phyloP scores from a whole-genome alignment of 2,888 invertebrate species.

The Tetragonula carbonaria region DNA sequence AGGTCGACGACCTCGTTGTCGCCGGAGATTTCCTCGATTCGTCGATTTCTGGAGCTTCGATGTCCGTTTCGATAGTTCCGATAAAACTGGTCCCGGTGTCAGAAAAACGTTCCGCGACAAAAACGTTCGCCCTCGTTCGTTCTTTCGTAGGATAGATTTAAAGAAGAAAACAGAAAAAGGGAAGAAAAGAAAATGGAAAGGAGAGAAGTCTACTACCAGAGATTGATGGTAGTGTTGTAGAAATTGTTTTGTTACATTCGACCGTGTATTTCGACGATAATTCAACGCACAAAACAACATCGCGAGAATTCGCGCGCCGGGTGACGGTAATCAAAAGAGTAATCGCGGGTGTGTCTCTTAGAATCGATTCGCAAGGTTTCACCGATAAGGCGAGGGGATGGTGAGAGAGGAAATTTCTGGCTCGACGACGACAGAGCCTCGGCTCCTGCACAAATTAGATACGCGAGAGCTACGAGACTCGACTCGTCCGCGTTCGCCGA shows the following conservation, averaged over 20 bases:
- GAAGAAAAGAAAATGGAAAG: neutral
- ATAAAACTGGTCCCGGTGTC: neutral
- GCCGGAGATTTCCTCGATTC: neutral
- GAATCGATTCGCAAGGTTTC: neutral
- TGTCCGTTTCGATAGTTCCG: neutral
- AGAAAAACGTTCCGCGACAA: neutral
- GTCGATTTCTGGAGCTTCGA: neutral
- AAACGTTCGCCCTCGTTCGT: neutral
- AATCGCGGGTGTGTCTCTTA: neutral
- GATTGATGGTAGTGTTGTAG: neutral
- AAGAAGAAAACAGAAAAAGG: neutral
- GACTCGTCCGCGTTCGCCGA: conserved; percentile 33
- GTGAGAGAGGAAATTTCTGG: neutral
- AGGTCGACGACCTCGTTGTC: neutral
- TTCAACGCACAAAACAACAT: conserved; percentile 21
- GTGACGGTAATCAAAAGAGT: neutral
- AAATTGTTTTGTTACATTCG: conserved; percentile 16
- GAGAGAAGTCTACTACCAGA: too few relatives aligned
- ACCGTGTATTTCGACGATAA: neutral
- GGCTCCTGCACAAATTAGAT: conserved; percentile 44
- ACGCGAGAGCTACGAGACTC: conserved; percentile 36
- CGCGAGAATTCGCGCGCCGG: neutral
- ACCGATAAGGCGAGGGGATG: too few relatives aligned
- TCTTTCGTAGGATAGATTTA: neutral
- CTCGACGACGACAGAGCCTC: conserved; percentile 42